Evolutionary conservation across 2,888 invertebrate species (phyloP), one percentile per base, ranked within the genome.

Genomic region (Protophormia terraenovae): DNA sequence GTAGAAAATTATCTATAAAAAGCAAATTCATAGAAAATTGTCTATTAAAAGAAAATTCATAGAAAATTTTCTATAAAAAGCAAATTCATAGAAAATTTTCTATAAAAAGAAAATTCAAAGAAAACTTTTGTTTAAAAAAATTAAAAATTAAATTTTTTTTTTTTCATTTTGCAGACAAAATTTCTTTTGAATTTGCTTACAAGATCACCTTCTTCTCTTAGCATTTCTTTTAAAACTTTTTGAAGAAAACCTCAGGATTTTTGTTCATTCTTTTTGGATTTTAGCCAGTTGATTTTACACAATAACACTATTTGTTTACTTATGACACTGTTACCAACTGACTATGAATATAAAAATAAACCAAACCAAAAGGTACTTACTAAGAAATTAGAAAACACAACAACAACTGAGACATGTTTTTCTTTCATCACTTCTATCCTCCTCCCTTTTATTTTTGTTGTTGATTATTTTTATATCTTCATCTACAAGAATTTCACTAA

Each of bases 251-350:
- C 67, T 10, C 58, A 77, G 55, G 62, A 22, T 47, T 64, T n/a
- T 58, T 72, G 64, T 24, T 35, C 38, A 22, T 10, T 79, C 58
- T 10, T 47, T 47, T 84, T 84, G 84, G 84, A 80, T 80, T 41
- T 71, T 60, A 66, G 80, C 84, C 84, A 84, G 76, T 66, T 47
- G 41, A 73, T 62, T 78, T 73, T 69, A 45, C 58, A 71, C 55
- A 84, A 80, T 58, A 76, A 76, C 47, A 84, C 32, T 69, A 66
- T 55, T 80, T 84, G 73, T 72, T 76, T 76, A 60, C 71, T 41
- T 72, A 71, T 75, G 79, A 64, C 83, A 79, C 69, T 84, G 84
- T 84, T 84, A 76, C 76, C 80, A 80, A 84, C 62, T 80, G 71
- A 19, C 58, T 12, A 62, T 19, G 6, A 58, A 58, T 60, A 47